phyloP scores from a whole-genome alignment of 2,113 vertebrate species.

The Aix galericulata region DNA sequence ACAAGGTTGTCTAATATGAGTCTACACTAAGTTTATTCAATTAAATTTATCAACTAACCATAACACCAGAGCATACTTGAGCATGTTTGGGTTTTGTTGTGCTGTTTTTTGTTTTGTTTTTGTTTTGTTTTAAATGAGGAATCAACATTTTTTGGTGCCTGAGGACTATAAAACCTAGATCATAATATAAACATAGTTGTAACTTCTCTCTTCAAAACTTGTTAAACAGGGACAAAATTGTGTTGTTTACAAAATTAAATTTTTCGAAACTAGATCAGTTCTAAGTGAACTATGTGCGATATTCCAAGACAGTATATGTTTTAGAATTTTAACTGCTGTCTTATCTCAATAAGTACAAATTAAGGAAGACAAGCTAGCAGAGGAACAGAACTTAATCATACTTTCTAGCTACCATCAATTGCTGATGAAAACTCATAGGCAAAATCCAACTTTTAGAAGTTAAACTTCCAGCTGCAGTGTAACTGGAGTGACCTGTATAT shows the following conservation, averaged over 20 bases:
- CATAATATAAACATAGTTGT: background rate
- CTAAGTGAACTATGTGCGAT: background rate
- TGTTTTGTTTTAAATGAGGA: background rate
- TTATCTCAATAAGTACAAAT: conserved; percentile 53
- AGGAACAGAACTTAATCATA: conserved; percentile 48
- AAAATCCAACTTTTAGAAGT: conserved; percentile 48
- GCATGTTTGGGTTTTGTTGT: too few relatives aligned
- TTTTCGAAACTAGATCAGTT: conserved; percentile 44
- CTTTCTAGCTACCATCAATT: conserved; percentile 51
- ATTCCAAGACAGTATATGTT: conserved; percentile 11
- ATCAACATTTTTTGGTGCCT: background rate
- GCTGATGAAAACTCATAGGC: conserved; percentile 38
- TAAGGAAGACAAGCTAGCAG: conserved; percentile 44
- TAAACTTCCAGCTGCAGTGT: conserved; percentile 7
- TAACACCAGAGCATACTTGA: background rate
- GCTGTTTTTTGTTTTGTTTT: background rate
- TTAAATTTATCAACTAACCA: background rate
- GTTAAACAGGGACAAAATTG: background rate
- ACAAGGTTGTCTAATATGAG: background rate
- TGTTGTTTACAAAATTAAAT: background rate
- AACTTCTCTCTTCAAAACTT: background rate
- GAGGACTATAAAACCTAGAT: background rate
- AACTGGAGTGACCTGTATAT: conserved; percentile 31
- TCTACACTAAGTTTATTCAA: background rate
- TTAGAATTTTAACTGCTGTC: conserved; percentile 18